Evolutionary conservation across 2,888 invertebrate species (phyloP).

Genomic region (Prostheceraeus crozeri): DNA sequence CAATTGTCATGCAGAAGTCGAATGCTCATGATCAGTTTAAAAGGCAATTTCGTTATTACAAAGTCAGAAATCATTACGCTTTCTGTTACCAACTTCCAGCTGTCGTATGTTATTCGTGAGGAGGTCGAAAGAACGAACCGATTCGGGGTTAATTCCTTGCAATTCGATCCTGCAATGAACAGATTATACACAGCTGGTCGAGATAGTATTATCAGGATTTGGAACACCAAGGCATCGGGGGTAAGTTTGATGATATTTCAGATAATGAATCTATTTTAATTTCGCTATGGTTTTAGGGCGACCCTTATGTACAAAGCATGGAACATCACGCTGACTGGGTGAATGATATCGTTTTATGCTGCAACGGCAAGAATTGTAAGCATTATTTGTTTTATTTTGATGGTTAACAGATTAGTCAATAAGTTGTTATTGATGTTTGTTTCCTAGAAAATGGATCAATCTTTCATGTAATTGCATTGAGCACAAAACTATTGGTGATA

Average conservation of each 20-base stretch:
- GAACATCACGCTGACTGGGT: constrained; percentile 99
- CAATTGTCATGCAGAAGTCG: too few relatives aligned
- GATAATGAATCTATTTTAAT: constrained; percentile 5
- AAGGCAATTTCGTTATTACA: too few relatives aligned
- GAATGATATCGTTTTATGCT: constrained; percentile 94
- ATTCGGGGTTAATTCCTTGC: constrained; percentile 88
- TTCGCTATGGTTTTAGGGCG: constrained; percentile 54
- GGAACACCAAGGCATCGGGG: constrained; percentile 62
- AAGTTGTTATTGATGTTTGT: too few relatives aligned
- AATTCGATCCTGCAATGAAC: constrained; percentile 76
- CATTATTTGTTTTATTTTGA: constrained; percentile 43
- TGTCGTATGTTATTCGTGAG: constrained; percentile 94
- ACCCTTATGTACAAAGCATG: constrained; percentile 85
- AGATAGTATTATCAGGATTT: constrained; percentile 82
- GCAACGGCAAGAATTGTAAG: constrained; percentile 84
- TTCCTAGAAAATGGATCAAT: not conserved
- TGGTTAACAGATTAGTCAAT: not conserved
- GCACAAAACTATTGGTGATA: too few relatives aligned
- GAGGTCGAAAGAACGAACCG: constrained; percentile 85
- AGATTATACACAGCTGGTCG: constrained; percentile 89
- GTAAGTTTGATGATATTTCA: constrained; percentile 41
- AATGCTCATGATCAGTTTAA: too few relatives aligned
- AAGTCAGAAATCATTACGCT: too few relatives aligned
- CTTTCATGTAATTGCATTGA: not conserved
- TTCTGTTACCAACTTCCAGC: too few relatives aligned